Conservation (phyloP, 2,113 vertebrate genomes). For the Petrocephalus microphthalmus region DNA sequence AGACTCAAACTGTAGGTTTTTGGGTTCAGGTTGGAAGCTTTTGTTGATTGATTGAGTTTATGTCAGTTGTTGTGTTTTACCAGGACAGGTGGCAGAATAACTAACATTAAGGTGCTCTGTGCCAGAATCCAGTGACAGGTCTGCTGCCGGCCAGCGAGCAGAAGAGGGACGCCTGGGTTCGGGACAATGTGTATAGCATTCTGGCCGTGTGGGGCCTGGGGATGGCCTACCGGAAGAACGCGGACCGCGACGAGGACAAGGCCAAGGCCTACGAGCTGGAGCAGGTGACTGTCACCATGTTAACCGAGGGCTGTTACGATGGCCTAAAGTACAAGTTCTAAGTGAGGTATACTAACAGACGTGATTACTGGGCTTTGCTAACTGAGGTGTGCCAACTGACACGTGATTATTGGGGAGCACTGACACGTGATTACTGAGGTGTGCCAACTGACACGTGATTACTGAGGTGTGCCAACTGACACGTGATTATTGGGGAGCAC, state of each 20-base stretch:
- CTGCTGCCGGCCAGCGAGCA: constrained; percentile 80
- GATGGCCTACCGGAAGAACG: constrained; percentile 97
- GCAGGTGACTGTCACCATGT: constrained; percentile 65
- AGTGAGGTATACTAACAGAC: neutral
- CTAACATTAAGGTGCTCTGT: constrained; percentile 3
- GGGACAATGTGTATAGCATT: constrained; percentile 94
- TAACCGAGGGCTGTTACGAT: neutral
- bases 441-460: neutral
- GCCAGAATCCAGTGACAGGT: constrained; percentile 87
- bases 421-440: neutral
- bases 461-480: neutral
- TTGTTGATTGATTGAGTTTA: neutral
- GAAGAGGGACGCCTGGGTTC: constrained; percentile 91
- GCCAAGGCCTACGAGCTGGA: constrained; percentile 96
- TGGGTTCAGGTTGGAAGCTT: neutral
- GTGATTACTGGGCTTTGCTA: neutral
- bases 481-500: neutral
- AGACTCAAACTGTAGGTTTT: neutral
- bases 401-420: neutral
- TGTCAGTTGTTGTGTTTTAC: neutral
- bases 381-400: neutral
- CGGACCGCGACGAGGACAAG: constrained; percentile 93
- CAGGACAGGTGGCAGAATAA: neutral
- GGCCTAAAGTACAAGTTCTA: neutral
- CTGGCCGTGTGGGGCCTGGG: constrained; percentile 93